Percentiles rank a stretch among this genome's conserved stretches.
phyloP scores from a whole-genome alignment of 2,888 invertebrate genomes.

The Drosophila neonasuta region DNA sequence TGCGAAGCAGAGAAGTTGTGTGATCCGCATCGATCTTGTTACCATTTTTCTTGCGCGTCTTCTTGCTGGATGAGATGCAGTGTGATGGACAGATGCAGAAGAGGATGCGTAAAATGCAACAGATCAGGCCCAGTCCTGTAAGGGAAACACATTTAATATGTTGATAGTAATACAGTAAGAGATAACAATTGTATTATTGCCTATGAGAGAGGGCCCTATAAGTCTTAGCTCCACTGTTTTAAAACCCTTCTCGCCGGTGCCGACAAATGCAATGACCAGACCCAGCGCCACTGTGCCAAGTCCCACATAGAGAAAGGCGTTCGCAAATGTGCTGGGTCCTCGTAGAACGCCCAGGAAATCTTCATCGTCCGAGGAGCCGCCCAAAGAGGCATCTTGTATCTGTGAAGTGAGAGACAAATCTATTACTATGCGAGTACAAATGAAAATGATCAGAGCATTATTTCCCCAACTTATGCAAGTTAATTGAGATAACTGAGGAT shows the following conservation, averaged over 20 bases:
- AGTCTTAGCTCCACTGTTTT: constrained; percentile 92
- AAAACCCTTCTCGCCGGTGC: constrained; percentile 94
- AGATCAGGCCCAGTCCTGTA: constrained; percentile 88
- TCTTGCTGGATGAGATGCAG: constrained; percentile 87
- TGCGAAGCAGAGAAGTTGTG: constrained; percentile 82
- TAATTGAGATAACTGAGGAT: constrained; percentile 2
- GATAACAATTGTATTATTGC: constrained; percentile 70
- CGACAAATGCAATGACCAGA: constrained; percentile 93
- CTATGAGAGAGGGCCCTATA: constrained; percentile 91
- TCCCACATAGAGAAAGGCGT: constrained; percentile 92
- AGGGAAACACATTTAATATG: not conserved
- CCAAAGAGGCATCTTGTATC: constrained; percentile 93
- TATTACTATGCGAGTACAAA: constrained; percentile 1
- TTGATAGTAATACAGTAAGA: not conserved
- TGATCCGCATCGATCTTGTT: constrained; percentile 82
- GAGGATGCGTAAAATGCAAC: constrained; percentile 91
- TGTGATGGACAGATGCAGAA: constrained; percentile 92
- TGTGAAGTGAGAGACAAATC: constrained; percentile 75
- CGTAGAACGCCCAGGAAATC: constrained; percentile 86
- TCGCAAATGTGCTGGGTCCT: constrained; percentile 91
- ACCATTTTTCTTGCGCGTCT: constrained; percentile 84
- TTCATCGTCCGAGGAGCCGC: constrained; percentile 89
- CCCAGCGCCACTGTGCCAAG: constrained; percentile 92
- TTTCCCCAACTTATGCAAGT: constrained; percentile 7
- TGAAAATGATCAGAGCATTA: constrained; percentile 9